Evolutionary conservation across 2,888 invertebrate species (phyloP), one percentile per base, ranked within the genome.

Genomic region (Willowsia nigromaculata): DNA sequence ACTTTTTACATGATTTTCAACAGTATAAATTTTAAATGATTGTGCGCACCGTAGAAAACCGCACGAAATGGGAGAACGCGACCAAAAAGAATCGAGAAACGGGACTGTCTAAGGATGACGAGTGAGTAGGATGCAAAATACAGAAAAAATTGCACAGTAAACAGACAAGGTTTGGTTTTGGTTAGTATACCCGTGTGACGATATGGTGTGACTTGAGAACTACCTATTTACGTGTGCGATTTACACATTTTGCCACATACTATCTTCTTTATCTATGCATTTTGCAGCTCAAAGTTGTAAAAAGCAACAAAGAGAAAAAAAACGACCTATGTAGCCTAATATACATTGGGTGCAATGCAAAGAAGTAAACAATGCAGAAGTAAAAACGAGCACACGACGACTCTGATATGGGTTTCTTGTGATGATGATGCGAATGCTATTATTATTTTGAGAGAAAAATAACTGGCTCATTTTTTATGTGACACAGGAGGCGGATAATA

Each of bases 51-150:
- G 80, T 53, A 74, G 7, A 56, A 53, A 71, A 74, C 74, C 85
- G 53, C 71, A 85, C 76, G 33, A 76, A 76, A 76, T 76, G 33
- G 76, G 76, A 85, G 76, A 76, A 59, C 27, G 53, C 62, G 84
- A 85, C 84, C 82, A 62, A 82, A 59, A 62, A 65, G 27, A 47
- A 76, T 62, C 76, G 62, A 76, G 47, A 76, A 85, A 78, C 78
- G 56, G 84, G 74, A 85, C 74, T 43, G 74, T 74, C 43, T 53
- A 71, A 83, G 13, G 76, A 47, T 47, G 62, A 50, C 50, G 40
- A 62, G 82, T 62, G 81, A 81, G 81, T 81, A 62, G 81, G 62
- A 81, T 40, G 81, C 81, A 62, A 62, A 43, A 81, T 40, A 62
- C 81, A 81, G 33, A 59, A 81, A 81, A 76, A 76, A 76, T 76